phyloP scores from a whole-genome alignment of 2,888 invertebrate genomes.

The Tetragonisca angustula region DNA sequence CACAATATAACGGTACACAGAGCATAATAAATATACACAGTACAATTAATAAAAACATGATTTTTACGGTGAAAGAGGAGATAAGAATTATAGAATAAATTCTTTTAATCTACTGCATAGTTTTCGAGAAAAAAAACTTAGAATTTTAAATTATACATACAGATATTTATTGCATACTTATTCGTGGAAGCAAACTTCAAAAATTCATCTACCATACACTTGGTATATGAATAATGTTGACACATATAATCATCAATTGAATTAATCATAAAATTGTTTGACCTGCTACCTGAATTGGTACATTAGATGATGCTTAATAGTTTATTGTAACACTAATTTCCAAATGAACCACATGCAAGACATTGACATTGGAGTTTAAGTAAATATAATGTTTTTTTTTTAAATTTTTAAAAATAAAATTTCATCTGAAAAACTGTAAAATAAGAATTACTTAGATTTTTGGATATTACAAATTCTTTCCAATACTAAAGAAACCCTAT shows the following conservation, averaged over 20 bases:
- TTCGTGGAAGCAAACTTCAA: neutral
- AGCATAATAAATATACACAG: neutral
- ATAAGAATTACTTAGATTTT: constrained; percentile 8
- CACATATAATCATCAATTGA: neutral
- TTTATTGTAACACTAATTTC: neutral
- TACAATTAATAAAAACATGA: neutral
- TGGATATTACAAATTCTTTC: neutral
- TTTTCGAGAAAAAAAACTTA: constrained; percentile 7
- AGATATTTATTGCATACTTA: neutral
- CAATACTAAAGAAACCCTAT: neutral
- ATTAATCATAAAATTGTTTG: neutral
- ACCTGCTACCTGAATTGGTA: neutral
- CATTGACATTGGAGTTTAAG: neutral
- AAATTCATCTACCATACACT: neutral
- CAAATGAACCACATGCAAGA: constrained; percentile 1
- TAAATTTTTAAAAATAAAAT: neutral
- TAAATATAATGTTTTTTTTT: neutral
- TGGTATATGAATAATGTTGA: neutral
- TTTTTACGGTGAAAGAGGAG: neutral
- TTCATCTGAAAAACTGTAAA: constrained; percentile 1
- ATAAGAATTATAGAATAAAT: neutral
- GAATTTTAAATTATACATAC: neutral
- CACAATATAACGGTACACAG: neutral
- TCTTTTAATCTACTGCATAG: neutral
- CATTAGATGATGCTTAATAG: neutral